These are phyloP conservation scores for Drosophila tanythrix DNA, from an alignment of 2,888 invertebrate genomes.

Conservation along the genomic window DNA sequence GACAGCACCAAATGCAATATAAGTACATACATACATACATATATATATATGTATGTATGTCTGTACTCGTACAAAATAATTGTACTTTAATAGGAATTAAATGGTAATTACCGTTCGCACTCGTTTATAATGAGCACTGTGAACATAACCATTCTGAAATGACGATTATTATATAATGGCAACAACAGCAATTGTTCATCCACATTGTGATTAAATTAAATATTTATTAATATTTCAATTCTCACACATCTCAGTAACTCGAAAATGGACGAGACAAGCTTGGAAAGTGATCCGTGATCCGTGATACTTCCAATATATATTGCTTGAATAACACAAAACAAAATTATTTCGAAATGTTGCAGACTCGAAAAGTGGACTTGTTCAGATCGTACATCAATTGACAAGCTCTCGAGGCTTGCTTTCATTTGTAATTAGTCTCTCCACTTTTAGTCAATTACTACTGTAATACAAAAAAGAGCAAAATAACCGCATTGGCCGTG, in stretches of 20 bases:
- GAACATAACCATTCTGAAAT: constrained; percentile 14
- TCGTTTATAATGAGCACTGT: constrained; percentile 33
- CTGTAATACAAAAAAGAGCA: constrained; percentile 24
- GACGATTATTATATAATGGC: constrained; percentile 1
- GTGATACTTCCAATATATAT: background rate
- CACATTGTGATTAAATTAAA: background rate
- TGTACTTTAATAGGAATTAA: constrained; percentile 8
- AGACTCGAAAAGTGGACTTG: background rate
- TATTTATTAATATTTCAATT: background rate
- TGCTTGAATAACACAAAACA: background rate
- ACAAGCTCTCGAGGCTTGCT: background rate
- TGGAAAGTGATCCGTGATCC: background rate
- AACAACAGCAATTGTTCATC: constrained; percentile 16
- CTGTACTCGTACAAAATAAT: background rate
- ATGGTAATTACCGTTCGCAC: constrained; percentile 40
- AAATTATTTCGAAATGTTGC: background rate
- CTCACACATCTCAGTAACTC: constrained; percentile 1
- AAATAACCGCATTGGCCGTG: constrained; percentile 29
- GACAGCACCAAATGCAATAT: constrained; percentile 58
- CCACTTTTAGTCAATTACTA: constrained; percentile 24
- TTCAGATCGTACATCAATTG: background rate
- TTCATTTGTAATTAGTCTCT: constrained; percentile 4
- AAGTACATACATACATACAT: constrained; percentile 4
- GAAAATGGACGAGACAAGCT: background rate
- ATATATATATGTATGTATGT: background rate